A percentile compares a stretch with the other conserved stretches of the same genome.
These are phyloP conservation scores for Catalaphyllia jardinei DNA, from an alignment of 64 coral and sea anemone species.

Conservation along the genomic window DNA sequence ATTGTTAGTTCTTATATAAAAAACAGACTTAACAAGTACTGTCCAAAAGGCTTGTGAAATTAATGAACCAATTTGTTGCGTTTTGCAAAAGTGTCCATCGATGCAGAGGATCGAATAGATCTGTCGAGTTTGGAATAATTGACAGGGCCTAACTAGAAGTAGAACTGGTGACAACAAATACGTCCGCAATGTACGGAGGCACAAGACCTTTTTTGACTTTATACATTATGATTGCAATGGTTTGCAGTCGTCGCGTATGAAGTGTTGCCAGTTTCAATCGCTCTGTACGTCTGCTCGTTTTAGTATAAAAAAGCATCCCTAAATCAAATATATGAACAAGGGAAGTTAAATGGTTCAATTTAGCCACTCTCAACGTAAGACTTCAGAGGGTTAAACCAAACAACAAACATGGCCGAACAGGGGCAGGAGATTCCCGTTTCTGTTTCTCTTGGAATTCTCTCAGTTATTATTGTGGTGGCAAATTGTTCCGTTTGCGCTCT, in stretches of 20 bases:
- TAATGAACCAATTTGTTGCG: no score
- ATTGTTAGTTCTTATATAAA: background rate
- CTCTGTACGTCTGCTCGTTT: no score
- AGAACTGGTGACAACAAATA: background rate
- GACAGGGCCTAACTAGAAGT: no score
- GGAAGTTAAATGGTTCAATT: no score
- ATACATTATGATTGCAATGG: background rate
- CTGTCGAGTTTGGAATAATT: no score
- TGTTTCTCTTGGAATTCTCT: background rate
- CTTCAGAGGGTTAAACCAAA: background rate
- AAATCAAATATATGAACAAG: no score
- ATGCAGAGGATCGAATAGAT: no score
- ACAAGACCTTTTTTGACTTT: background rate
- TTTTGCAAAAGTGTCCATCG: no score
- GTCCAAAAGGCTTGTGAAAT: no score
- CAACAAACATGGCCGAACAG: background rate
- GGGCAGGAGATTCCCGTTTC: background rate
- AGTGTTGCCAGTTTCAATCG: background rate
- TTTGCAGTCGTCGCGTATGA: background rate
- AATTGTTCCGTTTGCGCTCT: background rate
- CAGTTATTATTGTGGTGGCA: conserved; percentile 5
- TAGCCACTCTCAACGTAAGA: background rate
- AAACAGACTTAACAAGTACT: background rate
- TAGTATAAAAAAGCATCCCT: no score
- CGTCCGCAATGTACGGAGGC: background rate